phyloP scores from a whole-genome alignment of 1,140 invertebrate genomes.

The Ostrea denselamellosa region DNA sequence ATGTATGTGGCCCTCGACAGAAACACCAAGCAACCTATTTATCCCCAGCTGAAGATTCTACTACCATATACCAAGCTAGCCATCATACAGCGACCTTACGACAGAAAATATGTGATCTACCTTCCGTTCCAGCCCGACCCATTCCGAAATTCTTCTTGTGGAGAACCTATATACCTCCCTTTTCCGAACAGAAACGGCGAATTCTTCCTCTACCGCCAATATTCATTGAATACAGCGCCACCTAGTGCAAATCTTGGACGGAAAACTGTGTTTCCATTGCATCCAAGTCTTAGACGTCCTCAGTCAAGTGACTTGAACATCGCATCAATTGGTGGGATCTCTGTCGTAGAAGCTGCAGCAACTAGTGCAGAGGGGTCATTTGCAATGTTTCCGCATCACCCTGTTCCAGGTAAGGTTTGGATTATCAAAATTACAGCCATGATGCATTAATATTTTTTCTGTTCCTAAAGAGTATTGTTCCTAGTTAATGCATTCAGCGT shows the following conservation, averaged over 20 bases:
- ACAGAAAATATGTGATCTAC: neutral
- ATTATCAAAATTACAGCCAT: neutral
- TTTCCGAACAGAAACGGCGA: neutral
- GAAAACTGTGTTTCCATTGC: neutral
- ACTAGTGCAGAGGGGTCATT: neutral
- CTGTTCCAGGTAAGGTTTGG: neutral
- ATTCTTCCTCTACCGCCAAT: neutral
- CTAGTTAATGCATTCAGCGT: no score
- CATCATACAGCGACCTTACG: neutral
- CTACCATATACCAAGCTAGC: neutral
- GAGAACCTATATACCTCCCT: neutral
- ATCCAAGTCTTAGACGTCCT: neutral
- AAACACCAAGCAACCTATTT: neutral
- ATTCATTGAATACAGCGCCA: neutral
- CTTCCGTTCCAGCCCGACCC: slow-evolving; percentile 3
- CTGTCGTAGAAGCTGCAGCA: neutral
- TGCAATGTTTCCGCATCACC: neutral
- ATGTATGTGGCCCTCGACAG: slow-evolving; percentile 5
- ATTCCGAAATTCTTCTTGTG: neutral
- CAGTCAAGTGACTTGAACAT: neutral
- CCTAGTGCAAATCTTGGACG: neutral
- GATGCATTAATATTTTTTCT: no score
- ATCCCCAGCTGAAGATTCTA: neutral
- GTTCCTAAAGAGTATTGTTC: no score
- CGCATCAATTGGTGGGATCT: neutral